A percentile compares a stretch with the other conserved stretches of the same genome.
Evolutionary conservation across 2,797 vertebrate species (phyloP).

Genomic region (Sebastiscus tertius): DNA sequence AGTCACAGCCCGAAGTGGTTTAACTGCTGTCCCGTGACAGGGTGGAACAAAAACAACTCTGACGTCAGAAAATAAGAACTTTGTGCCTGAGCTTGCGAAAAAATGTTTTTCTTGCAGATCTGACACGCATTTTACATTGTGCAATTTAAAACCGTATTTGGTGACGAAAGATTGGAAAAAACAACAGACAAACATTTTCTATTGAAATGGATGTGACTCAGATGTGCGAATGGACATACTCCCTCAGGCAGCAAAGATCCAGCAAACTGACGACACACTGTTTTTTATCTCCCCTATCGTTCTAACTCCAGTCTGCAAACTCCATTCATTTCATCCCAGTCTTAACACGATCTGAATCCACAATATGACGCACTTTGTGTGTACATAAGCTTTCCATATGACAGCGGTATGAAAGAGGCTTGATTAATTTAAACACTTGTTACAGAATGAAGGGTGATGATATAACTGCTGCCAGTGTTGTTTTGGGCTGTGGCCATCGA

Average conservation of each 20-base stretch:
- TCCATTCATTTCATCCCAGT: background rate
- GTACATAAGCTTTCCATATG: background rate
- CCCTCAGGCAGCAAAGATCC: background rate
- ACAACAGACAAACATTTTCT: background rate
- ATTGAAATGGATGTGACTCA: conserved; percentile 27
- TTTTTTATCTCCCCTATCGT: conserved; percentile 1
- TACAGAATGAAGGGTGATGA: background rate
- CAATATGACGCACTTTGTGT: background rate
- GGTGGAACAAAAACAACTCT: background rate
- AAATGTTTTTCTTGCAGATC: background rate
- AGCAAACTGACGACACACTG: conserved; percentile 33
- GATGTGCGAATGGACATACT: background rate
- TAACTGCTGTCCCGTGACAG: conserved; percentile 3
- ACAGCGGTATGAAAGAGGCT: background rate
- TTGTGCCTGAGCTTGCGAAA: background rate
- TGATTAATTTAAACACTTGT: conserved; percentile 1
- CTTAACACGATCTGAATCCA: background rate
- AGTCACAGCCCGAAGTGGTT: background rate
- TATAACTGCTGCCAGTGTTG: background rate
- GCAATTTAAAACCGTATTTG: background rate
- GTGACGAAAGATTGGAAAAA: background rate
- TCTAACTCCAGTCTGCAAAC: background rate
- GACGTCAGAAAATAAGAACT: background rate
- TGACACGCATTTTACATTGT: background rate
- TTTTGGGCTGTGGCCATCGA: background rate